Evolutionary conservation across 2,888 invertebrate species (phyloP), one percentile per base, ranked within the genome.

Genomic region (Pterobdella sp.): DNA sequence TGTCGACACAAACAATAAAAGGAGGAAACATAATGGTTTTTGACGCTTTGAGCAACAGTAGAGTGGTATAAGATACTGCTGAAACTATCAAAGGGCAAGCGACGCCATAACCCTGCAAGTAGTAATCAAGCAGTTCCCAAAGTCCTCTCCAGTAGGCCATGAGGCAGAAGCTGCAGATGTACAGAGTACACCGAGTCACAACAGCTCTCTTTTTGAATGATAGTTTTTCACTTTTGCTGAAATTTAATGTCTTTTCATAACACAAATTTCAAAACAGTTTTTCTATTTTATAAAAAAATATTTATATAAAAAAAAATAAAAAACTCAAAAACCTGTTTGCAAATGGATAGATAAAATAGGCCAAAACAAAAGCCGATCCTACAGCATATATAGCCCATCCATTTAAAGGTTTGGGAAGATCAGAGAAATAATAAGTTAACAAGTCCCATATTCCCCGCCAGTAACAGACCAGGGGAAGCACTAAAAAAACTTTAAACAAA

Each of bases 371-470:
- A 34, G 34, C 32, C 2, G 70, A 32, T 1, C 75, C 75, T 3
- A 73, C 34, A 42, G 32, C 64, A n/a, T 49, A 10, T 10, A 64
- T 70, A 18, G 36, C 42, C 74, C 74, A 74, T 10, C 35, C 31
- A 31, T 69, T 65, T 35, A 32, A 29, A 34, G 68, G 66, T 42
- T 68, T 34, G 26, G 26, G 49, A 10, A 56, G 52, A 14, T 35
- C 31, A 7, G 36, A 68, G 65, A 75, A 68, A 71, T 75, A 75
- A 65, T 68, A 42, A 0, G 73, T 65, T 67, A 42, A 74, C 32
- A 75, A 68, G 63, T 76, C 76, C 76, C 76, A 76, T 14, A 76
- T 74, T 3, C 76, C 76, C 42, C 76, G 29, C 76, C 76, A 76
- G 71, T 74, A 76, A 63, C 74, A 68, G 22, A 75, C 65, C 75